Conservation (phyloP, 2,797 vertebrate genomes). For the Centropyge bicolor region DNA sequence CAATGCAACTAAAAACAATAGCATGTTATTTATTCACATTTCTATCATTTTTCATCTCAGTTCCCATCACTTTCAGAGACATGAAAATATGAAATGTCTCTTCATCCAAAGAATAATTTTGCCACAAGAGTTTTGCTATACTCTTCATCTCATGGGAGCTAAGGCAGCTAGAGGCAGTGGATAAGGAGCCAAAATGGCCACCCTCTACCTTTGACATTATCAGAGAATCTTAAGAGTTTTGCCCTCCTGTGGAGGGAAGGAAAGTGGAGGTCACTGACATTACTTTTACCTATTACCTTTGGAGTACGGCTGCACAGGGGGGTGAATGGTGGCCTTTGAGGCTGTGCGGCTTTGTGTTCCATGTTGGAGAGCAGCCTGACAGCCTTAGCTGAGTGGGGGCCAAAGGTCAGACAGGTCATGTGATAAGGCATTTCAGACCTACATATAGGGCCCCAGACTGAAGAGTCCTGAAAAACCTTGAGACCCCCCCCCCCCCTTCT, state of each 20-base stretch:
- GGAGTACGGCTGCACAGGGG: conserved; percentile 62
- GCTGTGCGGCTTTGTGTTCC: conserved; percentile 70
- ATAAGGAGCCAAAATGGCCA: conserved; percentile 64
- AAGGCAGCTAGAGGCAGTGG: conserved; percentile 46
- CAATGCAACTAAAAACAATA: conserved; percentile 37
- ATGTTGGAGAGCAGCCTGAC: conserved; percentile 71
- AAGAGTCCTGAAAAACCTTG: conserved; percentile 74
- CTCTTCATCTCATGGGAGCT: conserved; percentile 29
- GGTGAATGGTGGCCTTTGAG: conserved; percentile 79
- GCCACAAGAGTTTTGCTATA: conserved; percentile 19
- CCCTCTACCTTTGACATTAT: conserved; percentile 76
- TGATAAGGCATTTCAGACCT: conserved; percentile 82
- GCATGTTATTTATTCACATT: conserved; percentile 35
- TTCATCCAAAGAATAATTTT: conserved; percentile 8
- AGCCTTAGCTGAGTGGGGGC: conserved; percentile 72
- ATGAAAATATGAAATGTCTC: conserved; percentile 10
- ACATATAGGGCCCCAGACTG: conserved; percentile 68
- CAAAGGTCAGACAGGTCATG: conserved; percentile 83
- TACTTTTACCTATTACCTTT: conserved; percentile 85
- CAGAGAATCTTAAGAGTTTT: conserved; percentile 82
- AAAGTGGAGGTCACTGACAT: conserved; percentile 84
- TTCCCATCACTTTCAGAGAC: conserved; percentile 7
- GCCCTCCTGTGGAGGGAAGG: conserved; percentile 70
- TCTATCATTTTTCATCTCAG: conserved; percentile 25
- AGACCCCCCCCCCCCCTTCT: conserved; percentile 21